A percentile compares a stretch with the other conserved stretches of the same genome.
Evolutionary conservation across 1,140 invertebrate genomes (phyloP).

Genomic region (Drosophila kepulauana): DNA sequence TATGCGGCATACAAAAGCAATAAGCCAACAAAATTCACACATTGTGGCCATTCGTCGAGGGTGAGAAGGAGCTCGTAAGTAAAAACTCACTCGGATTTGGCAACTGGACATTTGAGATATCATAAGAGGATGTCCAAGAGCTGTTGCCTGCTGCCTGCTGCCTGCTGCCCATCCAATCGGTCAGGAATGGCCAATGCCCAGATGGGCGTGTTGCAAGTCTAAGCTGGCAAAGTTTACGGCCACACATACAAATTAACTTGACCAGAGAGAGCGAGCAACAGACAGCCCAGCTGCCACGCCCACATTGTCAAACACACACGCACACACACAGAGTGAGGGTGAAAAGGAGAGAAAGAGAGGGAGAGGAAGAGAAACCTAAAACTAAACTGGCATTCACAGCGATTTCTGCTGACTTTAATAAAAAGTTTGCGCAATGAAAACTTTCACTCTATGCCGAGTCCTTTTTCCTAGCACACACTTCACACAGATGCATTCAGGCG

Average conservation of each 20-base stretch:
- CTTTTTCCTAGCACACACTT: conserved; percentile 45
- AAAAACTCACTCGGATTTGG: conserved; percentile 42
- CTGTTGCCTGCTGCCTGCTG: neutral
- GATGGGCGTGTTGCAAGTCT: conserved; percentile 73
- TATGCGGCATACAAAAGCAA: conserved; percentile 81
- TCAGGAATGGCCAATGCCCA: conserved; percentile 47
- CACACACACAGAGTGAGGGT: neutral
- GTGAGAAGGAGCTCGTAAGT: conserved; percentile 1
- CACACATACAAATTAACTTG: conserved; percentile 83
- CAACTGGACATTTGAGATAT: conserved; percentile 79
- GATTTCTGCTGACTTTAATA: conserved; percentile 77
- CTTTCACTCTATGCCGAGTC: conserved; percentile 57
- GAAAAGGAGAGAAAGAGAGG: neutral
- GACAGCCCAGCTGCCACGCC: conserved; percentile 59
- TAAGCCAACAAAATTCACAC: conserved; percentile 82
- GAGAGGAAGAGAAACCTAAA: conserved; percentile 46
- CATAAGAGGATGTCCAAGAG: conserved; percentile 46
- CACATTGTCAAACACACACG: conserved; percentile 69
- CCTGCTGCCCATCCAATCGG: conserved; percentile 32
- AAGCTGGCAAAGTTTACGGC: conserved; percentile 81
- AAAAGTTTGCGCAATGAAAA: conserved; percentile 69
- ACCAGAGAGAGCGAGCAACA: conserved; percentile 68
- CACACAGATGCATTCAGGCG: conserved; percentile 74
- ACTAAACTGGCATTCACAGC: conserved; percentile 40
- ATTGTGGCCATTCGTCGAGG: conserved; percentile 60